phyloP scores from a whole-genome alignment of 2,113 vertebrate genomes.

The Grallaria varia region DNA sequence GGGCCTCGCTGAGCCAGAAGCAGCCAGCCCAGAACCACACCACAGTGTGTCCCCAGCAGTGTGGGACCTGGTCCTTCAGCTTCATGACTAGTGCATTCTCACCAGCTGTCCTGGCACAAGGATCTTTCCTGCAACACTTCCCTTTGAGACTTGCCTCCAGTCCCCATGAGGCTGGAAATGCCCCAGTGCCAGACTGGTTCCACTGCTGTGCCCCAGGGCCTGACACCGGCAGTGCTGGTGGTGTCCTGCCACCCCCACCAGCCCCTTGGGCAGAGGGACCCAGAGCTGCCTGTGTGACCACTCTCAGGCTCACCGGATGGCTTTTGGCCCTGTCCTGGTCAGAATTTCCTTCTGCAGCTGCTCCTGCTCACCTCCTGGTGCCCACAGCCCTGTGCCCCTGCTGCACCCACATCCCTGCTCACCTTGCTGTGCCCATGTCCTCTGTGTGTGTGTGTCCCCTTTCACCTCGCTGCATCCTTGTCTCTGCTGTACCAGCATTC shows the following conservation, averaged over 20 bases:
- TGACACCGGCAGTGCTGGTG: not conserved
- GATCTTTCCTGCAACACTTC: not conserved
- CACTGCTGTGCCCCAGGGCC: rapidly evolving
- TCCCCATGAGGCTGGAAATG: not conserved
- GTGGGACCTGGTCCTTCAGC: not conserved
- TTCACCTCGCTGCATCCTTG: not conserved
- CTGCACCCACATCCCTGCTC: not conserved
- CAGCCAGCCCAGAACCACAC: not conserved
- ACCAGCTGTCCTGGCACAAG: too few species aligned
- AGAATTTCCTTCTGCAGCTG: not conserved
- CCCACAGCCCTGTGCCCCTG: rapidly evolving
- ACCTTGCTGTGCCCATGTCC: not conserved
- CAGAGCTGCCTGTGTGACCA: rapidly evolving
- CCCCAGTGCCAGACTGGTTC: not conserved
- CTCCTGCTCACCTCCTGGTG: rapidly evolving
- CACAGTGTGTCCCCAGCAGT: not conserved
- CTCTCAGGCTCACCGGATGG: rapidly evolving
- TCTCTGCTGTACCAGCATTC: not conserved
- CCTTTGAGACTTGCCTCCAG: not conserved
- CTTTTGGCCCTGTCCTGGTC: rapidly evolving
- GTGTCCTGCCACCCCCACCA: too few species aligned
- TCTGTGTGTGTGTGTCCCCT: not conserved
- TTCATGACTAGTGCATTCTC: rapidly evolving
- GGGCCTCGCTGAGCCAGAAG: not conserved
- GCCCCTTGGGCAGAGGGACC: rapidly evolving